Percentiles rank a stretch among this genome's conserved stretches.
Conservation (phyloP, 2,888 invertebrate species). For the Lypha dubia region DNA sequence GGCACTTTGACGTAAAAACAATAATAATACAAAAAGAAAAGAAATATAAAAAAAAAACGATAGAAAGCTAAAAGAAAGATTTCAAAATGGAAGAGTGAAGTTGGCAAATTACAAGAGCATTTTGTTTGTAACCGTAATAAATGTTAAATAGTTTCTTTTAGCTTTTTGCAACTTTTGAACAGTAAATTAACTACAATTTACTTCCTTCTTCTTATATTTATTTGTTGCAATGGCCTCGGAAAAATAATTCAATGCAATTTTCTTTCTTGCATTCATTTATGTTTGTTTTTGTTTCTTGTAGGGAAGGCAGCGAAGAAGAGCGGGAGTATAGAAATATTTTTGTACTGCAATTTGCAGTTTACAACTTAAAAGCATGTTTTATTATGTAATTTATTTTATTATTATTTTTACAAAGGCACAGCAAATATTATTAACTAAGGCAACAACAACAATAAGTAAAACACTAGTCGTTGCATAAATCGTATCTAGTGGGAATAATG, state of each 20-base stretch:
- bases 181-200: slow-evolving; percentile 64
- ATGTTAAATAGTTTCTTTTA: slow-evolving; percentile 69
- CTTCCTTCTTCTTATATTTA: slow-evolving; percentile 64
- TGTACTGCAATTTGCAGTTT: slow-evolving; percentile 43
- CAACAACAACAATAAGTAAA: neutral
- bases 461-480: slow-evolving; percentile 45
- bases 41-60: neutral
- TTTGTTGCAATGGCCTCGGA: slow-evolving; percentile 34
- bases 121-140: slow-evolving; percentile 69
- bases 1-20: neutral
- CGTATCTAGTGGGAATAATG: slow-evolving; percentile 55
- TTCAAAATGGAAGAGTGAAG: slow-evolving; percentile 11
- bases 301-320: neutral
- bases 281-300: neutral
- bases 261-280: slow-evolving; percentile 1
- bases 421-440: slow-evolving; percentile 31
- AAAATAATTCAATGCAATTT: slow-evolving; percentile 54
- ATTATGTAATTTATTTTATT: slow-evolving; percentile 48
- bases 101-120: slow-evolving; percentile 64
- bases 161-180: slow-evolving; percentile 58
- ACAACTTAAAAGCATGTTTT: slow-evolving; percentile 58
- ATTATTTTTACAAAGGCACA: slow-evolving; percentile 48
- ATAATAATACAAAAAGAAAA: slow-evolving; percentile 11
- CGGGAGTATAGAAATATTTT: slow-evolving; percentile 58
- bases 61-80: neutral